phyloP scores from a whole-genome alignment of 2,113 vertebrate species.

The Hippopotamus amphibius region DNA sequence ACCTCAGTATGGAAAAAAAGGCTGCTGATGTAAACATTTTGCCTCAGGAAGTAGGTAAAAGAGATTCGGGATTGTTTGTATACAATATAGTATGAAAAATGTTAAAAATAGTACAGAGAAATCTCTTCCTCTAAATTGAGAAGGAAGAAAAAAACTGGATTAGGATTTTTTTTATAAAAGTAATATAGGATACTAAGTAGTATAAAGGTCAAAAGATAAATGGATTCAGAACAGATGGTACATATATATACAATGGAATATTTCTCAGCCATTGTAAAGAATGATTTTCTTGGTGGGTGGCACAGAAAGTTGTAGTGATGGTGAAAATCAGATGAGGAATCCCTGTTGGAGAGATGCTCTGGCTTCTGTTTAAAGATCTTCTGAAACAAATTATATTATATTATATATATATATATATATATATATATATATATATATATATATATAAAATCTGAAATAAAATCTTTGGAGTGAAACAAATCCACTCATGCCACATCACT shows the following conservation, averaged over 20 bases:
- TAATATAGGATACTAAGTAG: not conserved
- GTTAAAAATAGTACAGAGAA: not conserved
- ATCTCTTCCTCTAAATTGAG: not conserved
- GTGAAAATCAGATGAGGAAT: not conserved
- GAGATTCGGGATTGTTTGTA: not conserved
- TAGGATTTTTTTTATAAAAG: not conserved
- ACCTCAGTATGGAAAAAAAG: not conserved
- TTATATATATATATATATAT: not conserved
- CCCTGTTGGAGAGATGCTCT: too few relatives aligned
- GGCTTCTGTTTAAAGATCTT: not conserved
- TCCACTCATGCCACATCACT: not conserved
- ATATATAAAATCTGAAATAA: not conserved
- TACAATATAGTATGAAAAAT: not conserved
- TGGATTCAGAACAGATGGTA: too few relatives aligned
- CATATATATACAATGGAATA: not conserved
- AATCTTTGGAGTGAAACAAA: not conserved
- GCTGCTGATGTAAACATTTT: not conserved
- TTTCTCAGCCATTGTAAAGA: too few relatives aligned
- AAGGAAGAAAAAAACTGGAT: not conserved
- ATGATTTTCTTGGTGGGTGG: not conserved
- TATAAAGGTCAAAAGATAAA: not conserved
- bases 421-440: not conserved
- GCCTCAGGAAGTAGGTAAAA: not conserved
- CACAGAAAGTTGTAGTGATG: not conserved
- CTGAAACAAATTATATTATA: too few relatives aligned